Base-by-base conservation (phyloP, 1,140 invertebrate species). In the Tetraneura akinire region DNA sequence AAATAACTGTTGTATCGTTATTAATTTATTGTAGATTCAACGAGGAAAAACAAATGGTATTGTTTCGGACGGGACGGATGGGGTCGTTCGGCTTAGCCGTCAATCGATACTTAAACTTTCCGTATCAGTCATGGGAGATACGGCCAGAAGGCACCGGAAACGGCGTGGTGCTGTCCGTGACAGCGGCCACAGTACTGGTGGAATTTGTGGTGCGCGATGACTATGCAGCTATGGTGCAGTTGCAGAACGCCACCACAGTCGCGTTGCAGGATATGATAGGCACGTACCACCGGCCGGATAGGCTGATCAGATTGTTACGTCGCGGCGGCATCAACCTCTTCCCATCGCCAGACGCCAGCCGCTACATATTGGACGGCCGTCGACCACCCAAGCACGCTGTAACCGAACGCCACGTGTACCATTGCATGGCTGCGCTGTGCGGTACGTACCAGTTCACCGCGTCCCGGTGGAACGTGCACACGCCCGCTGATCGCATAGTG, bases 291-390 rank as follows among this genome's bases (percentile, higher is more conserved):
- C 87, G 86, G 51, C 85, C 90, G 14, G 83, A 87, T 23, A 82
- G 84, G 42, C 84, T 91, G 83, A 89, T 91, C n/a, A 84, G 94
- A 92, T 88, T 90, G 81, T 88, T 95, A 86, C 88, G 89, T 81
- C 86, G 87, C 45, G 89, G 90, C 9, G 94, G 94, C n/a, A 90
- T 96, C 51, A 94, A 96, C 85, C 87, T 97, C n/a, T 97, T 97
- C 85, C 95, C 95, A 0, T 91, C 91, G 80, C 90, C 90, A 81
- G 96, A 97, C 86, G 93, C 92, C 0, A 90, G 91, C 82, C 92
- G 91, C 84, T 94, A 96, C 85, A 89, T 96, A 8, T 4, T 8
- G 11, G 93, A 94, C 84, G 91, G 91, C 4, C 85, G 89, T 1
- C 47, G 62, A 10, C 89, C 91, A 53, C 89, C 91, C 60, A 95